A percentile compares a stretch with the other conserved stretches of the same genome.
These are phyloP conservation scores for Galerucella nymphaeae DNA, from an alignment of 2,888 invertebrate genomes.

Conservation along the genomic window DNA sequence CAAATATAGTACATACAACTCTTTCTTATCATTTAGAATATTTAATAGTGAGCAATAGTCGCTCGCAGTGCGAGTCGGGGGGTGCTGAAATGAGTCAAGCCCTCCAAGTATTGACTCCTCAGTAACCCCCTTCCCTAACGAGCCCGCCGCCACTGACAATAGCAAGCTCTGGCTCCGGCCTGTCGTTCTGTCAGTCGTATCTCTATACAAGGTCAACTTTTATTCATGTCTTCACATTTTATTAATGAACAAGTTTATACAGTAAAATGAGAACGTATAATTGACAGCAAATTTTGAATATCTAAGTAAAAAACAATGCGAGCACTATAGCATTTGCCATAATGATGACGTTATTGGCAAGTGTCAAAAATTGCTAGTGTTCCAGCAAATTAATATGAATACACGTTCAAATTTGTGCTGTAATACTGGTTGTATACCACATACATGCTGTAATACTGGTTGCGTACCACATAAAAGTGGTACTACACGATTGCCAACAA, in stretches of 20 bases:
- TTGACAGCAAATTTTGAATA: too few relatives aligned
- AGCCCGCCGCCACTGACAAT: constrained; percentile 63
- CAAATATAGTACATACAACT: constrained; percentile 65
- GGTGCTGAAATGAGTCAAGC: constrained; percentile 52
- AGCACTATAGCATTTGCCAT: too few relatives aligned
- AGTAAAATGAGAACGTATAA: neutral
- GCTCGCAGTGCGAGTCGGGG: constrained; percentile 61
- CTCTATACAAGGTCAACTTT: constrained; percentile 23
- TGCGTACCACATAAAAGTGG: neutral
- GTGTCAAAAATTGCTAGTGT: too few relatives aligned
- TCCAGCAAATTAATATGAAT: too few relatives aligned
- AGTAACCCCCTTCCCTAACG: constrained; percentile 57
- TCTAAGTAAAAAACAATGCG: too few relatives aligned
- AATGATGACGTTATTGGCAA: too few relatives aligned
- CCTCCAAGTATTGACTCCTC: constrained; percentile 49
- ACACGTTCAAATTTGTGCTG: neutral
- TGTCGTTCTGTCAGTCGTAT: constrained; percentile 41
- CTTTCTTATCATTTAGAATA: constrained; percentile 66
- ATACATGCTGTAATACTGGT: neutral
- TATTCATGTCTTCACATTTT: neutral
- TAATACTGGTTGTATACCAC: neutral
- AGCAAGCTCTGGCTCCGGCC: constrained; percentile 52
- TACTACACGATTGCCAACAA: neutral
- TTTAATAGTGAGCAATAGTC: constrained; percentile 66
- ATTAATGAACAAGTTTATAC: neutral